A percentile compares a stretch with the other conserved stretches of the same genome.
These are phyloP conservation scores for Pachycephala philippinensis DNA, from an alignment of 2,113 vertebrate genomes.

Conservation along the genomic window DNA sequence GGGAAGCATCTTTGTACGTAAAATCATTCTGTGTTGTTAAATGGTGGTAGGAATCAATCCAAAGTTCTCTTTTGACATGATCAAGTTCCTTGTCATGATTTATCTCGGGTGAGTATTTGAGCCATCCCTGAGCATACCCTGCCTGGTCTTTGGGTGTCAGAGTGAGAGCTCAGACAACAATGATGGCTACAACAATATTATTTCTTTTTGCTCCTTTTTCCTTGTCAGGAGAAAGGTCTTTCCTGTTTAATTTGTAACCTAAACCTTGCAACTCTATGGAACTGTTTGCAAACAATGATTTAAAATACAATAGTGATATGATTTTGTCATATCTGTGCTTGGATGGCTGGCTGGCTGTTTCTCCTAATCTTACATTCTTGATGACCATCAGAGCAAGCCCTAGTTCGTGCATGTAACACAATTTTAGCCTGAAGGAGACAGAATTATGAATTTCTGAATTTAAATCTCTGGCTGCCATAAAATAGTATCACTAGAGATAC, in stretches of 20 bases:
- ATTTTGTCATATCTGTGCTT: not conserved
- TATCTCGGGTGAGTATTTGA: not conserved
- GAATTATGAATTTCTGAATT: not conserved
- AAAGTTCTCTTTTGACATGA: not conserved
- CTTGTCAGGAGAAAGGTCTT: not conserved
- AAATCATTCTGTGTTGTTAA: not conserved
- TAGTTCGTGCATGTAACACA: fast-evolving
- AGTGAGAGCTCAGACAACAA: not conserved
- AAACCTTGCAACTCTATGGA: not conserved
- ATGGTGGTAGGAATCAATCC: not conserved
- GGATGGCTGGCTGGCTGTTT: not conserved
- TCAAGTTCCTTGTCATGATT: not conserved
- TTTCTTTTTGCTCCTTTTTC: not conserved
- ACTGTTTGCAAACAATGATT: not conserved
- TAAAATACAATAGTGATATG: not conserved
- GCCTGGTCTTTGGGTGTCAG: not conserved
- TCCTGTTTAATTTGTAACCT: not conserved
- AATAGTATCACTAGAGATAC: not conserved
- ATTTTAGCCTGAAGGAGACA: not conserved
- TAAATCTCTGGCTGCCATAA: not conserved
- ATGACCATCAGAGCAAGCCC: not conserved
- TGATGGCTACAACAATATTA: not conserved
- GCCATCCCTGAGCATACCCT: not conserved
- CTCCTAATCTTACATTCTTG: not conserved
- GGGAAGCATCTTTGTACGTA: not conserved